phyloP scores from a whole-genome alignment of 1,140 invertebrate genomes.

The Limonius californicus region DNA sequence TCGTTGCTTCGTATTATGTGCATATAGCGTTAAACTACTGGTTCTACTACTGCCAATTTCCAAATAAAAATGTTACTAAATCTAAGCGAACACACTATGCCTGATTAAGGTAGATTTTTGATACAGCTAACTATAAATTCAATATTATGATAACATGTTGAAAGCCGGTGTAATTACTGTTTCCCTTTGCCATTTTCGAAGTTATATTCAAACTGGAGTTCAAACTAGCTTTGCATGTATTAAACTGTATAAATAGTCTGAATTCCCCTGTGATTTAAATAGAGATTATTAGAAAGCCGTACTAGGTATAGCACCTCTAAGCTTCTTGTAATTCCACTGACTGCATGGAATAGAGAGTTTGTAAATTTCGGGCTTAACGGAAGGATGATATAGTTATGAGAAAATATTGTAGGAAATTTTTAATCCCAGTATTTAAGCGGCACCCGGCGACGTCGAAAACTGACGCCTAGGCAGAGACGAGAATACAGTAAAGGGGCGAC shows the following conservation, averaged over 20 bases:
- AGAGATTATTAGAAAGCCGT: constrained; percentile 9
- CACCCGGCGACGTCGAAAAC: neutral
- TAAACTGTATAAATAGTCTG: constrained; percentile 9
- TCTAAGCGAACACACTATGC: no score
- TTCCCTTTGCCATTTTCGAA: constrained; percentile 3
- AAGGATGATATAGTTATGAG: neutral
- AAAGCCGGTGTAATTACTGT: neutral
- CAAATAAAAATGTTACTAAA: no score
- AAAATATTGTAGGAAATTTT: constrained; percentile 1
- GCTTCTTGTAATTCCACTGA: constrained; percentile 3
- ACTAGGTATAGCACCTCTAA: constrained; percentile 6
- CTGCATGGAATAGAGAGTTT: constrained; percentile 5
- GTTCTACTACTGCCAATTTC: no score
- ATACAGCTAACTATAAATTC: no score
- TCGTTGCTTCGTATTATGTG: no score
- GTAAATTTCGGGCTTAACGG: neutral
- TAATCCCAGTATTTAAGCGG: neutral
- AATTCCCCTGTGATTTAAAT: constrained; percentile 14
- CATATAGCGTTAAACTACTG: no score
- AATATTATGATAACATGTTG: neutral
- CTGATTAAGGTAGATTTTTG: no score
- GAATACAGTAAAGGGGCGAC: no score
- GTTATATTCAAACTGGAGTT: constrained; percentile 4
- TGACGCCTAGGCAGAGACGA: neutral
- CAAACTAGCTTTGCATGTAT: constrained; percentile 10